Percentiles rank a stretch among this genome's conserved stretches.
Conservation (phyloP, 2,888 invertebrate genomes). For the Arrhopalites spinosus region DNA sequence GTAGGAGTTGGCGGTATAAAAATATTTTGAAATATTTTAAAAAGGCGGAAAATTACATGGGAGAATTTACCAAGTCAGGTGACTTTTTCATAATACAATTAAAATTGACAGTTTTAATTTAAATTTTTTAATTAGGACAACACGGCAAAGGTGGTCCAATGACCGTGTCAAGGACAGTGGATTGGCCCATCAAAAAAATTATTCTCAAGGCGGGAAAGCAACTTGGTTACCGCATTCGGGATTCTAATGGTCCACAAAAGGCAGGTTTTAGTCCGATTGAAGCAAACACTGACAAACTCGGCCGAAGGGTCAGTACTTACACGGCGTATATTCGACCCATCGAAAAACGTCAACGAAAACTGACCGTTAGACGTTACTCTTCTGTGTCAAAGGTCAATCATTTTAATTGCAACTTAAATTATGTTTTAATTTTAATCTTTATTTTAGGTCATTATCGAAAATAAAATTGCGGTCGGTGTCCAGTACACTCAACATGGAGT, state of each 20-base stretch:
- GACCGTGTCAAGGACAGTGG: not conserved
- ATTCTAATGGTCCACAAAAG: not conserved
- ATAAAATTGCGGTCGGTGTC: not conserved
- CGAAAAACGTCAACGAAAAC: constrained; percentile 10
- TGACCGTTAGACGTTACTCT: constrained; percentile 25
- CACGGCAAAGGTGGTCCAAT: not conserved
- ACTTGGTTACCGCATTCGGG: not conserved
- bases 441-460: not conserved
- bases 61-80: constrained; percentile 1
- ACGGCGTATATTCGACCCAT: constrained; percentile 30
- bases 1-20: not conserved
- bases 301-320: constrained; percentile 31
- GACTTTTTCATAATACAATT: no score
- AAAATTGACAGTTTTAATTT: not conserved
- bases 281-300: not conserved
- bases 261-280: constrained; percentile 8
- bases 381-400: not conserved
- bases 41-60: constrained; percentile 13
- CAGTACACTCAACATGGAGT: not conserved
- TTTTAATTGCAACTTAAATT: not conserved
- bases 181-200: not conserved
- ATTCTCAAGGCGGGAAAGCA: not conserved
- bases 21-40: not conserved
- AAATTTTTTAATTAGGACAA: not conserved
- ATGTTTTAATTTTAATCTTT: not conserved